Base-by-base conservation (phyloP, 2,888 invertebrate genomes). In the Drosophila kokeensis region DNA sequence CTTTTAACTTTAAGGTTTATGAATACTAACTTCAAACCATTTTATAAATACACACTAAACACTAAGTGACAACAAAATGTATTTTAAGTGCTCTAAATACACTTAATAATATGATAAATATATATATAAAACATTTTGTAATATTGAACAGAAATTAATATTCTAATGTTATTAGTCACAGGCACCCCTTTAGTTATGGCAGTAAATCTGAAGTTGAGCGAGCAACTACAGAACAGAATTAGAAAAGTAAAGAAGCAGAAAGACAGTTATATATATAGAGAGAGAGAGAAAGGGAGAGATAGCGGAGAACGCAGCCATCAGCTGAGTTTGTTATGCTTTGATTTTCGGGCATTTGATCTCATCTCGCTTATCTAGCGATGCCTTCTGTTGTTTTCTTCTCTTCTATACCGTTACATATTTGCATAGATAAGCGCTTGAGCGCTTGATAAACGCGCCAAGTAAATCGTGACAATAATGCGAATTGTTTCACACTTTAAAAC, bases 381-480 rank as follows among this genome's bases (percentile, higher is more conserved):
- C 57, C 29, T 66, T 36, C 55, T 70, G 53, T 57, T 66, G 45
- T 78, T 62, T 27, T 34, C 57, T 27, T 49, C n/a, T 27, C 54
- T 36, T 36, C 45, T 59, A 55, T 40, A 67, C 72, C 72, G 76
- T 78, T 68, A 68, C 62, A 69, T 52, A 34, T 36, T 55, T 29
- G 27, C 24, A 34, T 27, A 63, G 84, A 87, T 74, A 74, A 82
- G 70, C 64, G 27, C 13, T 49, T 11, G 40, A 60, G 40, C 48
- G 32, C 40, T 50, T 61, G 7, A 75, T 81, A 78, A 75, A 55
- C 49, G 58, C 49, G 40, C 50, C 52, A 73, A 60, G 61, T 57
- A 76, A 78, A 58, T 76, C 89, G 89, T 89, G 89, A 86, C 90
- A 81, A 84, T 45, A 82, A 75, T 77, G 79, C 63, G 66, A 78